Conservation (phyloP, 2,888 invertebrate species). For the Rotaria socialis region DNA sequence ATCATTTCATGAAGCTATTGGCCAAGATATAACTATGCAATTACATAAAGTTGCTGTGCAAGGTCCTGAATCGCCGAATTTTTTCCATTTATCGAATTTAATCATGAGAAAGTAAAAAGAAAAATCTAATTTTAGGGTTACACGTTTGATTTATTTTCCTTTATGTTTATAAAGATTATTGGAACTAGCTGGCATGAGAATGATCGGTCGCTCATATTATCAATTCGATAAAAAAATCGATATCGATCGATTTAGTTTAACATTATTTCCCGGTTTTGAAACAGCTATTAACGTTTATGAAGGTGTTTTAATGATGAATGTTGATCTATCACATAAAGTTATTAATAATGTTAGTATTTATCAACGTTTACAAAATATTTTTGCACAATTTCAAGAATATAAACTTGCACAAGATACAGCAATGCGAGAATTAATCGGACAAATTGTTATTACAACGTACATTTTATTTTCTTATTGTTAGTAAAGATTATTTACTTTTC, state of each 20-base stretch:
- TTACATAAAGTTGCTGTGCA: conserved; percentile 40
- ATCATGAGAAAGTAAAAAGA: conserved; percentile 52
- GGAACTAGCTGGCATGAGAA: conserved; percentile 42
- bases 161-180: conserved; percentile 28
- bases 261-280: conserved; percentile 55
- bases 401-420: conserved; percentile 31
- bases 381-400: conserved; percentile 32
- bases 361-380: conserved; percentile 33
- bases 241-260: conserved; percentile 49
- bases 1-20: not conserved
- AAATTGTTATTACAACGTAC: conserved; percentile 26
- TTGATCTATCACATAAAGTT: conserved; percentile 32
- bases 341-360: conserved; percentile 24
- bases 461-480: not conserved
- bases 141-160: no score
- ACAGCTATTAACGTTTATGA: conserved; percentile 50
- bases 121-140: not conserved
- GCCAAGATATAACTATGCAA: conserved; percentile 37
- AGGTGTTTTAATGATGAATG: conserved; percentile 27
- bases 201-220: conserved; percentile 44
- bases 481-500: not conserved
- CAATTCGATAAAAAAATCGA: conserved; percentile 38
- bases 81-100: conserved; percentile 55
- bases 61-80: conserved; percentile 51
- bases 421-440: conserved; percentile 22